These are phyloP conservation scores for Micrastur ruficollis DNA, from an alignment of 2,797 vertebrate genomes.

Conservation along the genomic window DNA sequence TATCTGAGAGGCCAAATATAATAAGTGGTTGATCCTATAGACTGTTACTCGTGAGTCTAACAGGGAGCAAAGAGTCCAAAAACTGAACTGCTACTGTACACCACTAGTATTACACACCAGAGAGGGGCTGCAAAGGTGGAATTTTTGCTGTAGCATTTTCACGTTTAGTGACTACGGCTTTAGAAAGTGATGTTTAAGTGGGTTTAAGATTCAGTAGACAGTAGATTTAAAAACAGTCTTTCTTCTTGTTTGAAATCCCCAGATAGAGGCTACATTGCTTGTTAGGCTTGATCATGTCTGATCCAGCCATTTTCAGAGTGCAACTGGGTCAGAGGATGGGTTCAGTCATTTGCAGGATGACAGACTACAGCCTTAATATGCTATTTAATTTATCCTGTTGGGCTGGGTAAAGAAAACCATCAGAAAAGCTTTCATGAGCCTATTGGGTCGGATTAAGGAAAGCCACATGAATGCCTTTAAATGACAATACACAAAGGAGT, in stretches of 20 bases:
- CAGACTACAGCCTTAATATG: not conserved
- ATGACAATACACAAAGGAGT: not conserved
- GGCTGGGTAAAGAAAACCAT: not conserved
- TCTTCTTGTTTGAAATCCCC: not conserved
- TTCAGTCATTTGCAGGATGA: not conserved
- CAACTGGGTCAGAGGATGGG: not conserved
- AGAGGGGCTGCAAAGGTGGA: not conserved
- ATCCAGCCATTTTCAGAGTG: not conserved
- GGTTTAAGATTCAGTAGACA: not conserved
- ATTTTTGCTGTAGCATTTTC: not conserved
- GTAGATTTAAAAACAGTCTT: not conserved
- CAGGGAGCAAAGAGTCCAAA: not conserved
- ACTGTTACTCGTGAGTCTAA: not conserved
- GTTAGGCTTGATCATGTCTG: not conserved
- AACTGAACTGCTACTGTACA: not conserved
- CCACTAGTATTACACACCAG: not conserved
- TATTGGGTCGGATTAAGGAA: constrained; percentile 1
- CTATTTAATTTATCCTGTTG: not conserved
- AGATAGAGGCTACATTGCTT: not conserved
- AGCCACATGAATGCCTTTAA: not conserved
- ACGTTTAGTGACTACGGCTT: not conserved
- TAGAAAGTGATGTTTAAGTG: not conserved
- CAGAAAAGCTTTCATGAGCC: constrained; percentile 2
- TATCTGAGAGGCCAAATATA: not conserved
- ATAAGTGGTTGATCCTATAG: not conserved